phyloP scores from a whole-genome alignment of 2,797 vertebrate species.

The Denticeps clupeoides region DNA sequence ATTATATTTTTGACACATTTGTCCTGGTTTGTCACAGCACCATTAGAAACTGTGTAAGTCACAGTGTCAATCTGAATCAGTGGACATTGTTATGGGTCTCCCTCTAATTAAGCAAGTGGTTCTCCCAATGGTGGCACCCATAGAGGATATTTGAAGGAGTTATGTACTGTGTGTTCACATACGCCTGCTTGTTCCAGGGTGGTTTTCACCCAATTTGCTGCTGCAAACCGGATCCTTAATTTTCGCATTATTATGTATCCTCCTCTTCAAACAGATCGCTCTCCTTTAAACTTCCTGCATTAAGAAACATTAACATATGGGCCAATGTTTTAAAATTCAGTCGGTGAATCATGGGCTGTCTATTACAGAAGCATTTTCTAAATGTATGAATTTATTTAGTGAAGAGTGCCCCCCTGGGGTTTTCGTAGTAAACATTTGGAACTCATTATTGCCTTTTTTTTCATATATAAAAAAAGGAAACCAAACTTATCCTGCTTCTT shows the following conservation, averaged over 20 bases:
- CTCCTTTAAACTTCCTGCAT: conserved; percentile 35
- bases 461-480: conserved; percentile 17
- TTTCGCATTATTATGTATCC: conserved; percentile 28
- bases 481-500: conserved; percentile 1
- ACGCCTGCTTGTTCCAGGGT: conserved; percentile 1
- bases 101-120: conserved; percentile 20
- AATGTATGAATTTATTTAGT: conserved; percentile 35
- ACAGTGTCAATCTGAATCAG: conserved; percentile 4
- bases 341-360: conserved; percentile 29
- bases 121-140: not conserved
- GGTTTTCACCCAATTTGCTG: conserved; percentile 18
- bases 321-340: conserved; percentile 27
- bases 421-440: conserved; percentile 34
- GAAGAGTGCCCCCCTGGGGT: conserved; percentile 18
- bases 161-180: conserved; percentile 9
- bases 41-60: conserved; percentile 1
- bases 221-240: conserved; percentile 26
- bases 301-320: conserved; percentile 39
- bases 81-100: conserved; percentile 12
- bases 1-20: too few species aligned
- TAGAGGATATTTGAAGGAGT: conserved; percentile 7
- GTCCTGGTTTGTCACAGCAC: not conserved
- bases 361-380: conserved; percentile 25
- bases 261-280: conserved; percentile 31
- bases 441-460: conserved; percentile 32